A percentile compares a stretch with the other conserved stretches of the same genome.
phyloP scores from a whole-genome alignment of 2,888 invertebrate genomes.

The Latrodectus hesperus region DNA sequence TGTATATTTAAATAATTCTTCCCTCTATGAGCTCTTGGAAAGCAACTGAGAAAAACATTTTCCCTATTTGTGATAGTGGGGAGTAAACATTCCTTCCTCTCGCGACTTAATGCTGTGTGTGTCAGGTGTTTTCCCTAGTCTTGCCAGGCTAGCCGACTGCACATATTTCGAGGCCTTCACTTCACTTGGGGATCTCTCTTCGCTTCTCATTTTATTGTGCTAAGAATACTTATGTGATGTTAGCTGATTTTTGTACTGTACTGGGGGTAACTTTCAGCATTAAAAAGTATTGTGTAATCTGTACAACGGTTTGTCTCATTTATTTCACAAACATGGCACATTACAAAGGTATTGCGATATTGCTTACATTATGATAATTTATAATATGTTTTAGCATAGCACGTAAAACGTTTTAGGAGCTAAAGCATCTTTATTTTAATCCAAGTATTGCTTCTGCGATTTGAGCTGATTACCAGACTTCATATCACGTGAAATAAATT shows the following conservation, averaged over 20 bases:
- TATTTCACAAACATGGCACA: neutral
- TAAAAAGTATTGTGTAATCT: constrained; percentile 70
- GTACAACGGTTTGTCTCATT: constrained; percentile 16
- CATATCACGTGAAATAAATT: too few relatives aligned
- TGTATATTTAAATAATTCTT: neutral
- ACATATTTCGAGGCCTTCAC: constrained; percentile 18
- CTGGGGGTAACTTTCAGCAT: constrained; percentile 68
- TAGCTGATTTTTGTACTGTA: constrained; percentile 67
- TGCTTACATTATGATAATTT: too few relatives aligned
- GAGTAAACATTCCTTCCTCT: constrained; percentile 47
- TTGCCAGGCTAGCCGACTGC: neutral
- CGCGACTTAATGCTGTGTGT: neutral
- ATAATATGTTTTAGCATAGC: too few relatives aligned
- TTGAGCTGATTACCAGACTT: too few relatives aligned
- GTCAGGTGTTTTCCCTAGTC: neutral
- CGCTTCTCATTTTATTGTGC: constrained; percentile 29
- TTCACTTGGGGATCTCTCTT: constrained; percentile 27
- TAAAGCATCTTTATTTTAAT: too few relatives aligned
- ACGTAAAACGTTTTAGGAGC: too few relatives aligned
- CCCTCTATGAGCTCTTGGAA: constrained; percentile 9
- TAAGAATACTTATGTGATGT: constrained; percentile 58
- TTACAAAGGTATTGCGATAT: too few relatives aligned
- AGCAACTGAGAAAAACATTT: constrained; percentile 1
- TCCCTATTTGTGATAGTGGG: constrained; percentile 8
- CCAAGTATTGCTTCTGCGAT: too few relatives aligned